Evolutionary conservation across 2,888 invertebrate genomes (phyloP).

Genomic region (Lobophora halterata): DNA sequence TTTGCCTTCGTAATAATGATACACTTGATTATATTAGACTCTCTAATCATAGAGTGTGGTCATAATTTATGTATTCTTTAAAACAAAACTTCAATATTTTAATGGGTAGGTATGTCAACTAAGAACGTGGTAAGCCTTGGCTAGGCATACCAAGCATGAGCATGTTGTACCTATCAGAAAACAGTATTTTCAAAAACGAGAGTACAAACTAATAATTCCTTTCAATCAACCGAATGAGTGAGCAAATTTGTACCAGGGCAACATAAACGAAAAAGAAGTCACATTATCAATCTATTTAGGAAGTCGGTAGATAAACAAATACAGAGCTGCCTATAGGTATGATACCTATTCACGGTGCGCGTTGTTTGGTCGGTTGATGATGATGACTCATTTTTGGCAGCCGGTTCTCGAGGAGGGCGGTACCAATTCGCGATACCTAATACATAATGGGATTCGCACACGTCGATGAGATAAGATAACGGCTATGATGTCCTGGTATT

Average conservation of each 20-base stretch:
- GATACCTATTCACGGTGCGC: slow-evolving; percentile 26
- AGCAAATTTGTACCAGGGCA: slow-evolving; percentile 48
- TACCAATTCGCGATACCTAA: slow-evolving; percentile 53
- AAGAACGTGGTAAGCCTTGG: no score
- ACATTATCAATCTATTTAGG: slow-evolving; percentile 29
- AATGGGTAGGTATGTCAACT: no score
- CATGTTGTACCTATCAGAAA: no score
- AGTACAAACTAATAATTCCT: slow-evolving; percentile 12
- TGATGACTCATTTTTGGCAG: slow-evolving; percentile 71
- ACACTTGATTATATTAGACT: no score
- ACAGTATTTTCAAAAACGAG: neutral
- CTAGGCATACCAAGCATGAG: no score
- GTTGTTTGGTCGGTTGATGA: slow-evolving; percentile 37
- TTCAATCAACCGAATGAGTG: slow-evolving; percentile 43
- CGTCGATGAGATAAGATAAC: slow-evolving; percentile 31
- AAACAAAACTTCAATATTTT: no score
- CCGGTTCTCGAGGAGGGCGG: slow-evolving; percentile 66
- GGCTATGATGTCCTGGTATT: slow-evolving; percentile 33
- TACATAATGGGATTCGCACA: slow-evolving; percentile 47
- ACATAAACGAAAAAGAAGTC: slow-evolving; percentile 39
- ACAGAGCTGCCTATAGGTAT: slow-evolving; percentile 19
- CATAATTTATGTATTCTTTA: no score
- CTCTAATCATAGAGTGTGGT: no score
- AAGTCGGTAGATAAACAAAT: slow-evolving; percentile 26
- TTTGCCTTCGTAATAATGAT: no score